Base-by-base conservation (phyloP, 92 coral and sea anemone species). In the Bergia puertoricense region DNA sequence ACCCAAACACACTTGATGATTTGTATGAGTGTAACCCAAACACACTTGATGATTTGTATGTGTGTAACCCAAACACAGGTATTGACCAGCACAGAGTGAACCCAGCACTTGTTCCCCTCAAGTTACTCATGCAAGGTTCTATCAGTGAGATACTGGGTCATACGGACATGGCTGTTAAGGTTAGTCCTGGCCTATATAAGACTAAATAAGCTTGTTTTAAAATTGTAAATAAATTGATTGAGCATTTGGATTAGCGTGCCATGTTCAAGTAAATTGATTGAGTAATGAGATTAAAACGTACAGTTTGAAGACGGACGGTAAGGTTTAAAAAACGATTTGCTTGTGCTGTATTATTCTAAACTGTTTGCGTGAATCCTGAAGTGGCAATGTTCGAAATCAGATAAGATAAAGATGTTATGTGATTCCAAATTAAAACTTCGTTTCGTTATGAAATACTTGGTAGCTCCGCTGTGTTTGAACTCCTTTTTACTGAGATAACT, bases 81-180 rank as follows among this genome's bases (percentile, higher is more conserved):
- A 59, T 92, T 86, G 88, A 90, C 46, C 90, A 62, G 37, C 74
- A 92, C 79, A 75, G 83, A 44, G 94, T 94, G 18, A 91, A 92
- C 76, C 89, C 91, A 9, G 79, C 81, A 41, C 92, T 95, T 42
- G 57, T 90, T 72, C 98, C 98, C 7, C 93, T 95, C 38, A 95
- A 90, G 88, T 79, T 89, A 48, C 94, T 95, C 22, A 88, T 95
- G 78, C 94, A 91, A 85, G 98, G 98, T 42, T 92, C 98, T 11
- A 95, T 94, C 50, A 87, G 89, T 86, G 94, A 93, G 80, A 94
- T 92, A 72, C 91, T 95, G 44, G 92, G 91, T 74, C 92, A 90
- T 85, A 86, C 91, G 46, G 96, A 93, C 68, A 41, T 88, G 86
- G 92, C 98, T 80, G 86, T 95, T 16, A 86, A 93, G 96, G 98